A percentile compares a stretch with the other conserved stretches of the same genome.
Conservation (phyloP, 2,797 vertebrate species). For the Sebastes goodei region DNA sequence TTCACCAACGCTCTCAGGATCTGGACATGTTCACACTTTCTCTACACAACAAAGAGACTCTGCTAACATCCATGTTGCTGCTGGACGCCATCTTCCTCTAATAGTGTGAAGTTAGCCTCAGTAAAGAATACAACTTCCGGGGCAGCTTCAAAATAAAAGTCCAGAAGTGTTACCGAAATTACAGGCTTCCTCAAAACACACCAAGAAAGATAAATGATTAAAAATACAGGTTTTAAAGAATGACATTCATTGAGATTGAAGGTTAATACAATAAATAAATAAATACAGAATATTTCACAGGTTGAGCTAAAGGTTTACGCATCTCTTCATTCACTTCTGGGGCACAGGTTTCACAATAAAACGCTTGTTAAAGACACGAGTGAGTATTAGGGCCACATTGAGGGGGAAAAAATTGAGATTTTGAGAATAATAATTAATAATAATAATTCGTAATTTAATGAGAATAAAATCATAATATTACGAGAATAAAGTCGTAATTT, state of each 20-base stretch:
- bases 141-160: neutral
- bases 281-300: neutral
- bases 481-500: accelerated
- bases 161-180: neutral
- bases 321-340: neutral
- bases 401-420: no score
- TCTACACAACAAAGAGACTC: neutral
- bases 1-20: no score
- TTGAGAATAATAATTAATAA: no score
- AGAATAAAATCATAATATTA: no score
- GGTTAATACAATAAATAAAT: neutral
- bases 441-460: no score
- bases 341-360: neutral
- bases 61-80: no score
- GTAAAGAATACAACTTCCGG: neutral
- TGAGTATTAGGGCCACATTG: no score
- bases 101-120: neutral
- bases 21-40: neutral
- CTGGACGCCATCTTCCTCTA: neutral
- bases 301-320: neutral
- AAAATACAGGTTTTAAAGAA: neutral
- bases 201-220: neutral
- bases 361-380: neutral
- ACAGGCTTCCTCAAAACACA: neutral
- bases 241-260: neutral